Evolutionary conservation across 2,113 vertebrate species (phyloP), one percentile per base, ranked within the genome.

Genomic region (Dicentrarchus labrax): DNA sequence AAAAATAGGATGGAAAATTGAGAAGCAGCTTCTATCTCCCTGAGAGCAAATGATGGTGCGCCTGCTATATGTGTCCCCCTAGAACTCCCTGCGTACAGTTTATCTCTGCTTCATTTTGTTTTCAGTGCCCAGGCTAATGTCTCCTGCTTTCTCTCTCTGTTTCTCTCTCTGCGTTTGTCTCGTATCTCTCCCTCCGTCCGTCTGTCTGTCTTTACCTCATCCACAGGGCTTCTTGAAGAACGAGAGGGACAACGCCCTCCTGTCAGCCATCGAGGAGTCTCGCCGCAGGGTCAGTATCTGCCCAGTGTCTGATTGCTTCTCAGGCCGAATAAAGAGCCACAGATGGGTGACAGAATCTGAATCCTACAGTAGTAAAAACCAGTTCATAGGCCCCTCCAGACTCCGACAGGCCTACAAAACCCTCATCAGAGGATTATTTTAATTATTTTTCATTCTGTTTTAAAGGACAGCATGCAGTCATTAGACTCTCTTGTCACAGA

Each of bases 181-280:
- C 59, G 1, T 61, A 30, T 48, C n/a, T 68, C 73, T 80, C 43
- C 2, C 9, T 68, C 65, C 45, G 36, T 76, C 64, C 75, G 13
- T 24, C 3, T 41, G 21, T 61, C 53, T 86, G 60, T 74, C 69
- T 80, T 45, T 51, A 15, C 57, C 41, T 75, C 12, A 8, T 85
- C 89, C 90, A 10, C 93, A 99, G 98, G 98, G 98, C 78, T 99
- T 99, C 95, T 89, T 99, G 85, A 99, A 99, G 92, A 99, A 99
- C 90, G 98, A 99, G 92, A 96, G 98, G 88, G 98, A 99, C 91
- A 99, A 99, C 96, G 97, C 97, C 39, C 93, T 99, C 84, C 94
- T 99, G 73, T 98, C 98, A 11, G 98, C 97, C 89, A 99, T 99
- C 59, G 98, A 99, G 88, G 98, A 99, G 91, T 99, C 97, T 22